phyloP scores from a whole-genome alignment of 2,888 invertebrate genomes.

The Dendrolimus houi region DNA sequence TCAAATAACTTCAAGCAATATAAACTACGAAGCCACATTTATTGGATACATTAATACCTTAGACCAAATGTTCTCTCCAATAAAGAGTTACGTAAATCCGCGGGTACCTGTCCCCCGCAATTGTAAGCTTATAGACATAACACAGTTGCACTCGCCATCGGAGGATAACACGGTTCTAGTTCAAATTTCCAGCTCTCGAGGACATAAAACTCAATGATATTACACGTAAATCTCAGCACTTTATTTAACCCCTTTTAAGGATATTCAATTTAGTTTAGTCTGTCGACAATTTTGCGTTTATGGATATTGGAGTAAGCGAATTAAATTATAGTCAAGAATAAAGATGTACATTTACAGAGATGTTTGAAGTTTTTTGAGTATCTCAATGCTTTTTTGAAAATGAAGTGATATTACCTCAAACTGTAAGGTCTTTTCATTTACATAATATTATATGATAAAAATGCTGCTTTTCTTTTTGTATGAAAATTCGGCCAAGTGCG shows the following conservation, averaged over 20 bases:
- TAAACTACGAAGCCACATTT: background rate
- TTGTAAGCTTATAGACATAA: background rate
- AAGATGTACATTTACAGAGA: too few species aligned
- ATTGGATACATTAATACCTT: background rate
- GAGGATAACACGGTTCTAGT: conserved; percentile 3
- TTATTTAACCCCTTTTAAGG: background rate
- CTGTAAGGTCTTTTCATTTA: too few species aligned
- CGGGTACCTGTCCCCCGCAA: background rate
- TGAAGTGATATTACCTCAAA: too few species aligned
- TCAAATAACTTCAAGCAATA: background rate
- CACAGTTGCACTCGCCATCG: conserved; percentile 10
- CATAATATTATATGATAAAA: too few species aligned
- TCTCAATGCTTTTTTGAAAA: too few species aligned
- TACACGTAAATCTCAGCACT: conserved; percentile 9
- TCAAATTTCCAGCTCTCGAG: conserved; percentile 3
- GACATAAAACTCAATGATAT: conserved; percentile 17
- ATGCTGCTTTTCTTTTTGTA: too few species aligned
- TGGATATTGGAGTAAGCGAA: background rate
- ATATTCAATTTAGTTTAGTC: background rate
- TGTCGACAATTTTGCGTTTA: background rate
- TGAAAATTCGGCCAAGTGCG: too few species aligned
- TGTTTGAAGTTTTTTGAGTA: conserved; percentile 13
- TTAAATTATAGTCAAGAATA: background rate
- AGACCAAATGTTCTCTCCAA: background rate
- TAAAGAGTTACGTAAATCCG: background rate